Conservation (phyloP, 2,797 vertebrate species). For the Moxostoma hubbsi region DNA sequence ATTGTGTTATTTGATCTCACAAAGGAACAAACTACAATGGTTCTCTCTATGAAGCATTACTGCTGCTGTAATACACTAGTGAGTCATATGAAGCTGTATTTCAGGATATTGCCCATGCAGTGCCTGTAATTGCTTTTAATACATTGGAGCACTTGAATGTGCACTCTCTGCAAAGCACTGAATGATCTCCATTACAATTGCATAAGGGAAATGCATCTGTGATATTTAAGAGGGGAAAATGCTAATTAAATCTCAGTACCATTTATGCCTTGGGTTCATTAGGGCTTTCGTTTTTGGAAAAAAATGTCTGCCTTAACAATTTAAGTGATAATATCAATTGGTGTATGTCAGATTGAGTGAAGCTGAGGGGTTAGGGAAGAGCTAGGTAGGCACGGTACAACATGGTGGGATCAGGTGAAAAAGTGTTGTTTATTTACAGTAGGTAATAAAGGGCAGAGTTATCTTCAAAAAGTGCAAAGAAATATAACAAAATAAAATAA, state of each 20-base stretch:
- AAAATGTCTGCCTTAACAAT: neutral
- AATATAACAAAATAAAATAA: no score
- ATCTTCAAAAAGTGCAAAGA: no score
- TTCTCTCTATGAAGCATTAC: neutral
- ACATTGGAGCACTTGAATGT: neutral
- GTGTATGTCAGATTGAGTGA: no score
- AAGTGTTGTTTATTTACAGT: no score
- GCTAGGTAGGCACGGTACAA: no score
- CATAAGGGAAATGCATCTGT: slow-evolving; percentile 4
- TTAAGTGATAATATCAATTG: neutral
- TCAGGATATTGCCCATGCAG: neutral
- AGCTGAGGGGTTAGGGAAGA: no score
- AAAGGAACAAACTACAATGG: neutral
- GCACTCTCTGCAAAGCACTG: neutral
- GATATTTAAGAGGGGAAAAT: slow-evolving; percentile 3
- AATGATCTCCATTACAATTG: slow-evolving; percentile 6
- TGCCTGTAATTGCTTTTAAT: neutral
- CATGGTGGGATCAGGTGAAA: no score
- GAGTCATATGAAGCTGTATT: slow-evolving; percentile 14
- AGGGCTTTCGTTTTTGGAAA: neutral
- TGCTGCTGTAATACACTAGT: neutral
- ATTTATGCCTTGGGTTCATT: neutral
- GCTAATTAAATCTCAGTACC: neutral
- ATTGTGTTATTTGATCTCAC: neutral
- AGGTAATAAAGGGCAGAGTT: no score